Evolutionary conservation across 2,113 vertebrate genomes (phyloP).

Genomic region (Microcebus lehilahytsara): DNA sequence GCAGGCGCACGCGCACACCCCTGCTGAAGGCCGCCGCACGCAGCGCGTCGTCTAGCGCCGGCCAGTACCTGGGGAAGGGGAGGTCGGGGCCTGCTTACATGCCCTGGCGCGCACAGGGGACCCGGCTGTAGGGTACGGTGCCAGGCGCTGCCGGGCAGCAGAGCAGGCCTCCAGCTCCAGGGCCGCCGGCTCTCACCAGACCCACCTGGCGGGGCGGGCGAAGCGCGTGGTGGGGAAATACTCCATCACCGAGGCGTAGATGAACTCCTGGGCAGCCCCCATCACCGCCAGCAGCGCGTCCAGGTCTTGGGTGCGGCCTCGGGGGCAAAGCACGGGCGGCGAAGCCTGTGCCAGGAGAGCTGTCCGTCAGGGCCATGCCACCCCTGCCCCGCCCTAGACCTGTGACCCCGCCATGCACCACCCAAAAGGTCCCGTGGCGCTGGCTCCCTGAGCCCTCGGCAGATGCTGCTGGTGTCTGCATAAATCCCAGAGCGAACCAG

Average conservation of each 20-base stretch:
- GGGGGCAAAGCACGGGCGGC: conserved; percentile 90
- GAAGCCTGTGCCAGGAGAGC: conserved; percentile 84
- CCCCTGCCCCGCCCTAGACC: not conserved
- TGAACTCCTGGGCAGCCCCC: conserved; percentile 82
- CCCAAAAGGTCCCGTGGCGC: not conserved
- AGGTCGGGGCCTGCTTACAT: accelerated
- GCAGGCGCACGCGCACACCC: conserved; percentile 83
- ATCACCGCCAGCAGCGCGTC: conserved; percentile 87
- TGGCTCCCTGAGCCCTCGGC: not conserved
- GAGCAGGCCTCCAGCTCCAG: accelerated
- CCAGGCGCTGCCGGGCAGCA: accelerated
- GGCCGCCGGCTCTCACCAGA: no score
- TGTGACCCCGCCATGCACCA: accelerated
- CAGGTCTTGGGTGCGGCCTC: conserved; percentile 90
- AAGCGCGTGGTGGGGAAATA: conserved; percentile 90
- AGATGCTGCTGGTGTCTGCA: accelerated
- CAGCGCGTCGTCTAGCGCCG: conserved; percentile 89
- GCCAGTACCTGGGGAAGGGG: conserved; percentile 89
- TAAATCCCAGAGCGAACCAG: not conserved
- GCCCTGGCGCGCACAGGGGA: not conserved
- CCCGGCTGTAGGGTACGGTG: accelerated
- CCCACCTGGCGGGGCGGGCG: conserved; percentile 82
- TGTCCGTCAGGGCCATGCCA: not conserved
- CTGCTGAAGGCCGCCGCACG: conserved; percentile 84
- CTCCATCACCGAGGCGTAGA: conserved; percentile 93